phyloP scores from a whole-genome alignment of 2,888 invertebrate species.

The Dendrolimus pini region DNA sequence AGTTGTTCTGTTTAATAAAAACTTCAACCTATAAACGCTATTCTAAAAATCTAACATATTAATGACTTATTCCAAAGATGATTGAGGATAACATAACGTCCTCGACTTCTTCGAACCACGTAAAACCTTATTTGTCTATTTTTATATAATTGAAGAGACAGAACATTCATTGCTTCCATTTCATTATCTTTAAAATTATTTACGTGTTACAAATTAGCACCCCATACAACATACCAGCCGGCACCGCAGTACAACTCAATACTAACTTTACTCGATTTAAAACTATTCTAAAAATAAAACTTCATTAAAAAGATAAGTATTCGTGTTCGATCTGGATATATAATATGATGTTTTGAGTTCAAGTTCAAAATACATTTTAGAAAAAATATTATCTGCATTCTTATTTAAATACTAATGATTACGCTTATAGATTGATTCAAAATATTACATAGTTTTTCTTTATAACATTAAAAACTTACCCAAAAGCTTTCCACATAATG shows the following conservation, averaged over 20 bases:
- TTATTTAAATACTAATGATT: background rate
- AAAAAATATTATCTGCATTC: background rate
- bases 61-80: no score
- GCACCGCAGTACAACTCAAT: background rate
- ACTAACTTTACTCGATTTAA: background rate
- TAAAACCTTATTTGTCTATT: no score
- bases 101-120: no score
- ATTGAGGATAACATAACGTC: no score
- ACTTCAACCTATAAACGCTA: no score
- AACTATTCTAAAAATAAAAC: background rate
- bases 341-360: background rate
- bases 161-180: no score
- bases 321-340: background rate
- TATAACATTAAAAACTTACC: conserved; percentile 41
- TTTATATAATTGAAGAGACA: no score
- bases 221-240: no score
- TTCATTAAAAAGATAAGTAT: background rate
- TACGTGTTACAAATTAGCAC: no score
- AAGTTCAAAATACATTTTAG: background rate
- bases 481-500: conserved; percentile 68
- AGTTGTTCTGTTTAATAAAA: no score
- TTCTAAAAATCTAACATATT: no score
- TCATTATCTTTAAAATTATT: no score
- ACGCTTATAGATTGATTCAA: conserved; percentile 6
- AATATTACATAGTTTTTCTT: background rate